These are phyloP conservation scores for Hofmannophila pseudospretella DNA, from an alignment of 2,888 invertebrate genomes.

Conservation along the genomic window DNA sequence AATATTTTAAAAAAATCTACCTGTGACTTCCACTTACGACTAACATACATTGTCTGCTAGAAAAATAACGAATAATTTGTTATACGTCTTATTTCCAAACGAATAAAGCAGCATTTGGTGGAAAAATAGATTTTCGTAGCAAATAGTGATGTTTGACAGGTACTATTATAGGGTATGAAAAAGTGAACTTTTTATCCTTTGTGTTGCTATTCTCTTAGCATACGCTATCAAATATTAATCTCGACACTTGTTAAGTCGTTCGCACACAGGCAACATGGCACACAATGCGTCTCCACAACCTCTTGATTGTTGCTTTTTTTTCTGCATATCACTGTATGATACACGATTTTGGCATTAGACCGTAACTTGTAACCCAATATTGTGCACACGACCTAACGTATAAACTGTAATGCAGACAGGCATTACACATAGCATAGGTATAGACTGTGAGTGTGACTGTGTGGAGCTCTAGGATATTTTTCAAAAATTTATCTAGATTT, in stretches of 20 bases:
- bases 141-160: not conserved
- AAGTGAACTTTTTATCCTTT: constrained; percentile 16
- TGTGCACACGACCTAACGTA: constrained; percentile 51
- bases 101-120: not conserved
- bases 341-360: constrained; percentile 1
- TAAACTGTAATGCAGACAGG: too few relatives aligned
- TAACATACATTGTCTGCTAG: not conserved
- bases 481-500: too few relatives aligned
- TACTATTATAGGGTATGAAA: constrained; percentile 8
- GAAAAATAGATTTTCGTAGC: too few relatives aligned
- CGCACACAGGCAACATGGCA: not conserved
- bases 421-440: too few relatives aligned
- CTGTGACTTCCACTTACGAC: constrained; percentile 38
- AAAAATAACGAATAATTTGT: not conserved
- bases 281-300: not conserved
- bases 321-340: not conserved
- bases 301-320: not conserved
- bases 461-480: too few relatives aligned
- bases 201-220: constrained; percentile 15
- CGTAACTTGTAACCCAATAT: constrained; percentile 60
- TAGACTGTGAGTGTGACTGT: too few relatives aligned
- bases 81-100: not conserved
- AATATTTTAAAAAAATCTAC: constrained; percentile 56
- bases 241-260: not conserved
- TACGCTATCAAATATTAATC: constrained; percentile 1